Evolutionary conservation across 2,113 vertebrate genomes (phyloP).

Genomic region (Phrynosoma platyrhinos): DNA sequence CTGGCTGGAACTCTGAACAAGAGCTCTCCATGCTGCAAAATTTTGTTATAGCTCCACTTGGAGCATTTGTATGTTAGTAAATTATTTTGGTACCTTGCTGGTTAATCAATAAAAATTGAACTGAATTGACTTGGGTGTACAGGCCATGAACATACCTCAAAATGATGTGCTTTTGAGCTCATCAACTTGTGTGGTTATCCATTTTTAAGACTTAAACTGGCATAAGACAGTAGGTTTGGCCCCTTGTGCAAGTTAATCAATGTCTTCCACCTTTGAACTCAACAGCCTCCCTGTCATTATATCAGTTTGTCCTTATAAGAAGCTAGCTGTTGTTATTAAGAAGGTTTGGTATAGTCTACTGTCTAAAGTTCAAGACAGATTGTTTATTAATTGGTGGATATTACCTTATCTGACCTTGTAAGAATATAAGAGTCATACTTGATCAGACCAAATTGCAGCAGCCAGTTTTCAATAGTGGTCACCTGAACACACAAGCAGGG

Average conservation of each 20-base stretch:
- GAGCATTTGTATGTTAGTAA: background rate
- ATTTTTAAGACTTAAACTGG: background rate
- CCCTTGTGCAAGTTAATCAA: background rate
- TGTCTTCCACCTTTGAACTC: background rate
- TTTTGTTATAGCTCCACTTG: background rate
- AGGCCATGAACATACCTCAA: background rate
- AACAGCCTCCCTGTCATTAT: no score
- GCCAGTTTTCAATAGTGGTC: no score
- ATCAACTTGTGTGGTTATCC: background rate
- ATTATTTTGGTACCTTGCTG: background rate
- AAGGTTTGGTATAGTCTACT: background rate
- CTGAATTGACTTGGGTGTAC: background rate
- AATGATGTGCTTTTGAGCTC: background rate
- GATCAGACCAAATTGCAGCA: no score
- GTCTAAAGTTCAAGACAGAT: background rate
- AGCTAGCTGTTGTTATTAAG: no score
- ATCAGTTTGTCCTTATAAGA: background rate
- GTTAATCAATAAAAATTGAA: background rate
- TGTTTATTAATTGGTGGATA: background rate
- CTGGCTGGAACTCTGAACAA: background rate
- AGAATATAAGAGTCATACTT: no score
- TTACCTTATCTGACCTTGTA: no score
- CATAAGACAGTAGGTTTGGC: background rate
- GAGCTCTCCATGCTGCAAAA: background rate
- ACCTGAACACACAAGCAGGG: no score